A percentile compares a stretch with the other conserved stretches of the same genome.
Conservation (phyloP, 2,797 vertebrate genomes). For the Ctenochaetus hawaiiensis region DNA sequence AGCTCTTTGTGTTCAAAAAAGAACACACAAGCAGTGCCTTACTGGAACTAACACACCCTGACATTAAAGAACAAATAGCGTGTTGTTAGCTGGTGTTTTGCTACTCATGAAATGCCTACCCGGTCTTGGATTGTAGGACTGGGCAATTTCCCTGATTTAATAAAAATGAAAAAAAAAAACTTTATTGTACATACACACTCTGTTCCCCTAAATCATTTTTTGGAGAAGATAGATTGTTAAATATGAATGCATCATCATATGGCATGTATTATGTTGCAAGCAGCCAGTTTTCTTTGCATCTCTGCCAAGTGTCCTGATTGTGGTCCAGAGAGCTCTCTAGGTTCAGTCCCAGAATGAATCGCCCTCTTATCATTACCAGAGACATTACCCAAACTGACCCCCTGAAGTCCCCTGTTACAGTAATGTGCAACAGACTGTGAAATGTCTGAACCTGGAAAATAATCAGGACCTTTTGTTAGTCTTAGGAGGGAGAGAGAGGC, state of each 20-base stretch:
- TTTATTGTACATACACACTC: not conserved
- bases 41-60: slow-evolving; percentile 38
- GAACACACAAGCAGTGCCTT: slow-evolving; percentile 21
- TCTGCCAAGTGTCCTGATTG: slow-evolving; percentile 21
- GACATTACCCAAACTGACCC: slow-evolving; percentile 62
- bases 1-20: slow-evolving; percentile 37
- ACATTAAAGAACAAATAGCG: slow-evolving; percentile 32
- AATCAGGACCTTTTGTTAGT: slow-evolving; percentile 71
- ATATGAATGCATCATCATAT: slow-evolving; percentile 4
- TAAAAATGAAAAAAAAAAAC: not conserved
- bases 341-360: slow-evolving; percentile 39
- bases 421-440: slow-evolving; percentile 80
- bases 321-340: slow-evolving; percentile 21
- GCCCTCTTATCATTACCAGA: slow-evolving; percentile 43
- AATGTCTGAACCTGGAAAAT: slow-evolving; percentile 73
- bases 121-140: not conserved
- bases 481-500: slow-evolving; percentile 51
- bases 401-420: slow-evolving; percentile 65
- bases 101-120: slow-evolving; percentile 18
- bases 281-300: not conserved
- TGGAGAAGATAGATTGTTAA: not conserved
- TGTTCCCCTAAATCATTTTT: not conserved
- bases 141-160: slow-evolving; percentile 1
- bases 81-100: slow-evolving; percentile 32
- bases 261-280: not conserved